These are phyloP conservation scores for Anableps anableps DNA, from an alignment of 2,797 vertebrate genomes.

Conservation along the genomic window DNA sequence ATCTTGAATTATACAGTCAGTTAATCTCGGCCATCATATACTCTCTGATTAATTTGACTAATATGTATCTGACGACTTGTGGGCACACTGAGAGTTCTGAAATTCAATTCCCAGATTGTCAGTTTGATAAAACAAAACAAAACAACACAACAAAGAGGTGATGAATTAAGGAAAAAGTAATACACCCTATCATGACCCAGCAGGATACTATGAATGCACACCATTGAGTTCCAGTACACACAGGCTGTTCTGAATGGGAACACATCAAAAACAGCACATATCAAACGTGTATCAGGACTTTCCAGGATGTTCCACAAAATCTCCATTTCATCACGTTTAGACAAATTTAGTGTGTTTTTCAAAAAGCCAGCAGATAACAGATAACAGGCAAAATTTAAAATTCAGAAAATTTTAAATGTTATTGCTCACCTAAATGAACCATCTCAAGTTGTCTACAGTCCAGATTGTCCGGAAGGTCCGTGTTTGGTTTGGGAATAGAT, in stretches of 20 bases:
- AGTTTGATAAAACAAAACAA: background rate
- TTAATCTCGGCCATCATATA: background rate
- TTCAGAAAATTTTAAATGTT: background rate
- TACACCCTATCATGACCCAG: background rate
- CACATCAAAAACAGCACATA: background rate
- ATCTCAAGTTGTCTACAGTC: conserved; percentile 11
- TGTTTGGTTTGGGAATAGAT: conserved; percentile 34
- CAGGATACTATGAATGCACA: background rate
- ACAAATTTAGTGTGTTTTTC: background rate
- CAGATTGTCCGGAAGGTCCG: conserved; percentile 46
- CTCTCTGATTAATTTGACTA: background rate
- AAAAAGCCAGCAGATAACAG: background rate
- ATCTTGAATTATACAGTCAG: no score
- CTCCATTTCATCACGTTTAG: background rate
- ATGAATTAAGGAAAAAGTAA: background rate
- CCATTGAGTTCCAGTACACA: background rate
- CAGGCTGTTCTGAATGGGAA: background rate
- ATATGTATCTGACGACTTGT: background rate
- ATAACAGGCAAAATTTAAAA: background rate
- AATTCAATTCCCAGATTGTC: background rate
- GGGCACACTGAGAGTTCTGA: background rate
- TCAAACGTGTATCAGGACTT: background rate
- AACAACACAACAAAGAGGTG: background rate
- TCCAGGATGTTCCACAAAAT: background rate
- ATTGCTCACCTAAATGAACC: conserved; percentile 55